A percentile compares a stretch with the other conserved stretches of the same genome.
Conservation (phyloP, 2,113 vertebrate genomes). For the Anser brachyrhynchus region DNA sequence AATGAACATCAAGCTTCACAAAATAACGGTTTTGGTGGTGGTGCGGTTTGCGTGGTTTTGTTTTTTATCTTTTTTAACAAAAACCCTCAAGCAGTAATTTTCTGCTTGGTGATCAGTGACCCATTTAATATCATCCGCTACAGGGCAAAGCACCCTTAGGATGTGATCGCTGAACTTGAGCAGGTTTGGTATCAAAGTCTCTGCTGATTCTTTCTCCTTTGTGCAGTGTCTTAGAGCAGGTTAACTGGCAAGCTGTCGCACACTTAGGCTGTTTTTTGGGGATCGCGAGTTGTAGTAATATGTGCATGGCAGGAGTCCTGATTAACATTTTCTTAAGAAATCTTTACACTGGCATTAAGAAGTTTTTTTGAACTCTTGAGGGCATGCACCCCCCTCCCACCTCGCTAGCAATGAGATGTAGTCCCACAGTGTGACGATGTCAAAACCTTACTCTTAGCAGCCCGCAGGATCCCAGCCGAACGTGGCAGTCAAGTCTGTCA, state of each 20-base stretch:
- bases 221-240: neutral
- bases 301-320: neutral
- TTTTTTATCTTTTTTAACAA: neutral
- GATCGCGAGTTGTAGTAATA: neutral
- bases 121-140: neutral
- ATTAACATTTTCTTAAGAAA: neutral
- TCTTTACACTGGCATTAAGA: neutral
- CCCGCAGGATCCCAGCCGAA: neutral
- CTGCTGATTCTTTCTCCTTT: neutral
- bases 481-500: neutral
- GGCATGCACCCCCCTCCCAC: rapidly evolving
- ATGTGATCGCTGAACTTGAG: neutral
- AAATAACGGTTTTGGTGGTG: neutral
- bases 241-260: neutral
- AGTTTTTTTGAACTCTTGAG: neutral
- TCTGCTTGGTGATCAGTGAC: neutral
- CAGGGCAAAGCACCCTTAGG: neutral
- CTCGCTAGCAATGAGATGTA: neutral
- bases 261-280: neutral
- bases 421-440: neutral
- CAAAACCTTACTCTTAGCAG: neutral
- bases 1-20: neutral
- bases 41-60: neutral
- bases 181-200: neutral
- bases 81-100: neutral